Evolutionary conservation across 2,888 invertebrate species (phyloP).

Genomic region (Acrobasis consociella): DNA sequence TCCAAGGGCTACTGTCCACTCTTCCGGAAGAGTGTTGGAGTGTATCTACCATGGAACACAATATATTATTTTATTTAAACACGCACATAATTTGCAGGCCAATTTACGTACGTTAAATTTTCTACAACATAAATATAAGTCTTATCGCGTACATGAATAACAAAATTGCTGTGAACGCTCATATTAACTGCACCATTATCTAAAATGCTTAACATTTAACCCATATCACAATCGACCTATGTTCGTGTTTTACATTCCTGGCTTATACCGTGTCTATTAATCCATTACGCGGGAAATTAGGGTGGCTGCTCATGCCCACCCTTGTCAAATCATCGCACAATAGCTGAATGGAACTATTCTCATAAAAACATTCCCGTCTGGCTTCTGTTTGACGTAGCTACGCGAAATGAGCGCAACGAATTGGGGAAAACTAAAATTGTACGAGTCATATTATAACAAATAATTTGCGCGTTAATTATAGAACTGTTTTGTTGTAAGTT

Average conservation of each 20-base stretch:
- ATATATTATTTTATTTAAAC: no score
- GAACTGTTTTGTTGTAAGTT: not conserved
- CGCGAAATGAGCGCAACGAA: slow-evolving; percentile 30
- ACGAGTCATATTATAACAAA: slow-evolving; percentile 1
- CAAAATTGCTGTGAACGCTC: not conserved
- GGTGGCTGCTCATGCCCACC: slow-evolving; percentile 48
- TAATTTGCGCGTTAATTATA: not conserved
- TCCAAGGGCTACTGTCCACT: no score
- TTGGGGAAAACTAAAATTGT: slow-evolving; percentile 12
- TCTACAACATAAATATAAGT: not conserved
- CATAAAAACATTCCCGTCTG: slow-evolving; percentile 56
- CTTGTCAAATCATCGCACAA: slow-evolving; percentile 59
- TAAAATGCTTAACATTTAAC: slow-evolving; percentile 22
- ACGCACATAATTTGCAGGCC: no score
- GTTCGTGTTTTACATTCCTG: slow-evolving; percentile 21
- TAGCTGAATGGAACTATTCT: slow-evolving; percentile 52
- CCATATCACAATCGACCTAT: slow-evolving; percentile 18
- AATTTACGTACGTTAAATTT: no score
- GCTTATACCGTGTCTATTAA: slow-evolving; percentile 46
- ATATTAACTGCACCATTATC: slow-evolving; percentile 15
- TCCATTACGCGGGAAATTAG: slow-evolving; percentile 60
- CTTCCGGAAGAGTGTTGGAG: no score
- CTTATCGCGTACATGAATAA: not conserved
- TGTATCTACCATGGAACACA: no score
- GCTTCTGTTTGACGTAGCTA: slow-evolving; percentile 39